Percentiles rank a stretch among this genome's conserved stretches.
Conservation (phyloP, 2,888 invertebrate genomes). For the Venusia cambrica region DNA sequence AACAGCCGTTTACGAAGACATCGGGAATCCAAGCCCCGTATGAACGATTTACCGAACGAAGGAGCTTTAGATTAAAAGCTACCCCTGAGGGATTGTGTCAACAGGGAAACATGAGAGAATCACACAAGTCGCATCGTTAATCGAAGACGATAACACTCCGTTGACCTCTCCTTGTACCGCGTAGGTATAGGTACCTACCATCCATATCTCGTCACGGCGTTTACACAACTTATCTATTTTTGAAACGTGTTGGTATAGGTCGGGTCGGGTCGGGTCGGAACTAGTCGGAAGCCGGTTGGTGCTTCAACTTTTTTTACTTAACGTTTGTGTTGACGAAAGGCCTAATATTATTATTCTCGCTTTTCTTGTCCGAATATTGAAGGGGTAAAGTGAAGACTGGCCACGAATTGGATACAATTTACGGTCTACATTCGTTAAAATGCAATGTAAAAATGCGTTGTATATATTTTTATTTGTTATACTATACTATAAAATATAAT, state of each 20-base stretch:
- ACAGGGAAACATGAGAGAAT: background rate
- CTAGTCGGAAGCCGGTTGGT: conserved; percentile 2
- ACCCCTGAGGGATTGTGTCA: background rate
- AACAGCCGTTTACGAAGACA: too few relatives aligned
- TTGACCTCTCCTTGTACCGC: conserved; percentile 13
- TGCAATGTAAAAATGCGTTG: too few relatives aligned
- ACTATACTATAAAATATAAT: too few relatives aligned
- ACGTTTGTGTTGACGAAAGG: background rate
- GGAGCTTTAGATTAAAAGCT: background rate
- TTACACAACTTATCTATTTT: conserved; percentile 17
- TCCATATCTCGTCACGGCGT: conserved; percentile 5
- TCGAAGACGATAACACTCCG: conserved; percentile 12
- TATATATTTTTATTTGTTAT: too few relatives aligned
- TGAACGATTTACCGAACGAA: too few relatives aligned
- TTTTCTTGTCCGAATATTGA: too few relatives aligned
- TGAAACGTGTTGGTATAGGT: conserved; percentile 16
- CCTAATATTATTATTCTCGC: background rate
- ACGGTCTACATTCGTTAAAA: too few relatives aligned
- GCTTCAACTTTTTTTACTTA: background rate
- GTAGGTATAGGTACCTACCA: conserved; percentile 12
- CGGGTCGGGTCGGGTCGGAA: conserved; percentile 5
- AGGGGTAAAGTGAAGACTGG: too few relatives aligned
- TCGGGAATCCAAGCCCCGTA: too few relatives aligned
- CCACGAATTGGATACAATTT: too few relatives aligned
- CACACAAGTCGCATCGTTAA: background rate